Conservation (phyloP, 2,888 invertebrate genomes). For the Tetanocera ferruginea region DNA sequence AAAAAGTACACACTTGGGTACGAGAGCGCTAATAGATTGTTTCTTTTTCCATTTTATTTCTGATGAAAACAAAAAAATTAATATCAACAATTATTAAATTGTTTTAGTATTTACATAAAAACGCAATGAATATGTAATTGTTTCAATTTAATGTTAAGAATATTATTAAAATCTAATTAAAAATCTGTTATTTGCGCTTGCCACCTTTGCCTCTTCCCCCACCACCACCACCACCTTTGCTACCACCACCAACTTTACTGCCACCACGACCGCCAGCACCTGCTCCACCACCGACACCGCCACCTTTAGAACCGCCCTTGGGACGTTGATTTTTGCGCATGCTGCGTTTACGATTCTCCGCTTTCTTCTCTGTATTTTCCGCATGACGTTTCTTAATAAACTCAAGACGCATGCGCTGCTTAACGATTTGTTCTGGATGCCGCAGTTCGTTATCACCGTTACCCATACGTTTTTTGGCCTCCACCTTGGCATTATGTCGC, state of each 20-base stretch:
- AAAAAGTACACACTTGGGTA: background rate
- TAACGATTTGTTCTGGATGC: conserved; percentile 83
- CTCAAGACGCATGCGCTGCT: conserved; percentile 74
- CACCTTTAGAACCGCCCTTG: conserved; percentile 19
- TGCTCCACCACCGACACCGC: background rate
- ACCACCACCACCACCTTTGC: background rate
- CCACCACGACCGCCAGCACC: background rate
- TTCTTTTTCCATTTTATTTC: background rate
- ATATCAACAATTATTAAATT: background rate
- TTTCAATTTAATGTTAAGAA: background rate
- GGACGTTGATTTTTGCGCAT: conserved; percentile 61
- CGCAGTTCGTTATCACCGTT: conserved; percentile 75
- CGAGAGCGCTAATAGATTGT: background rate
- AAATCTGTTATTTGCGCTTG: conserved; percentile 12
- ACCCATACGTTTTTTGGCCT: conserved; percentile 72
- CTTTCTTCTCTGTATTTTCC: conserved; percentile 69
- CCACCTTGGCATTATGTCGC: conserved; percentile 81
- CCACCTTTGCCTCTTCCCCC: background rate
- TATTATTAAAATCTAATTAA: background rate
- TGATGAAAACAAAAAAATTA: background rate
- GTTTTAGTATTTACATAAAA: background rate
- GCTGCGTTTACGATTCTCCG: conserved; percentile 67
- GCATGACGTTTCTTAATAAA: conserved; percentile 76
- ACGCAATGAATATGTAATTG: background rate
- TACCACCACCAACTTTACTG: background rate